Evolutionary conservation across 2,888 invertebrate genomes (phyloP), one percentile per base, ranked within the genome.

Genomic region (Agrochola litura): DNA sequence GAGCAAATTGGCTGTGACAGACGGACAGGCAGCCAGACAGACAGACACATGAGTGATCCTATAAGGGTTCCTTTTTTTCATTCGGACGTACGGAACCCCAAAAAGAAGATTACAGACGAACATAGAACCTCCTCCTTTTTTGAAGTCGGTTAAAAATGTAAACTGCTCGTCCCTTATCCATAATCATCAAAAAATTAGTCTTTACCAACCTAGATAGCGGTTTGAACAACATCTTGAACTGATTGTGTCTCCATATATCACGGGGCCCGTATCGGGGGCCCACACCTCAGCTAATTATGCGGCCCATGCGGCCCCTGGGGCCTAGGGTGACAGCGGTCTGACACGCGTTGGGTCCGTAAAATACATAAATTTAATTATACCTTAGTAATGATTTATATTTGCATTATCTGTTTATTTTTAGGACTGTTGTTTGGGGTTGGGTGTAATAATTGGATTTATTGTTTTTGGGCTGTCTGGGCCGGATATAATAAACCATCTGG

Each of bases 261-360:
- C 70, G 46, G 64, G 65, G 16, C 58, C 41, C 69, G 52, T 77
- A 78, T 76, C 73, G 64, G 75, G 37, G 54, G 73, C 46, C 54
- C 76, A 61, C 85, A 83, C 87, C 82, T 84, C 68, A 22, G 75
- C 85, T 86, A 86, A 86, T 86, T 86, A 81, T 83, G 81, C 77
- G 77, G 73, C 78, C 71, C 76, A n/a, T 25, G 63, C 54, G 37
- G 60, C 79, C 72, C 72, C 22, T 46, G 72, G 76, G 68, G 30
- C 73, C 41, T 43, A 30, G 61, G 58, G 65, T 86, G 86, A 87
- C 79, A 69, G 76, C 69, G 86, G 86, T 86, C 83, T 85, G 86
- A 87, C 86, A 77, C 25, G 56, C 60, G 56, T 46, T 19, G 54
- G 66, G 60, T 70, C 60, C 56, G 73, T 73, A 52, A 76, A 83